Base-by-base conservation (phyloP, 2,888 invertebrate genomes). In the Machimus rusticus region DNA sequence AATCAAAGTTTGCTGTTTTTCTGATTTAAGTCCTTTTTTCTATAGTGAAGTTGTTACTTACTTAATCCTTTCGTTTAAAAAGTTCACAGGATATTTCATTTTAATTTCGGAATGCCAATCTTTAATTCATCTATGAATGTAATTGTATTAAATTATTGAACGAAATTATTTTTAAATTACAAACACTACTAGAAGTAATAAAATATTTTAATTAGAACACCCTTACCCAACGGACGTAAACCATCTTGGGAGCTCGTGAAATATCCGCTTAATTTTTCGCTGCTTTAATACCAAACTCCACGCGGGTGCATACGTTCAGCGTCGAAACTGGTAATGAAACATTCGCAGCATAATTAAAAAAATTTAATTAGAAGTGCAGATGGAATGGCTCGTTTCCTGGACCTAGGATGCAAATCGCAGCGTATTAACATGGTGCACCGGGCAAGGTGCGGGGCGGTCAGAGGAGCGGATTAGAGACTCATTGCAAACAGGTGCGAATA, bases 321-420 rank as follows among this genome's bases (percentile, higher is more conserved):
- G 57, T 37, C n/a, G 39, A 66, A 66, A 57, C 57, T 57, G n/a
- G 57, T 57, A 66, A 82, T 82, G 66, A 82, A 82, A 37, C 82
- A 82, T 82, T 82, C 57, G 82, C 82, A 57, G 82, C 51, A 82
- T 82, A 82, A 82, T 82, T 82, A 82, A 82, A 82, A 79, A 82
- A 8, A 66, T 82, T 82, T 82, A 82, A 82, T 82, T 82, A 82
- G 57, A 82, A 57, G 66, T 82, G 82, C 66, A 66, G 82, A 82
- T 82, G 82, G 39, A 82, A 57, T 57, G 82, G 51, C 82, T 37
- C 37, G 23, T 19, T 66, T 19, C 23, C 66, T 31, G 82, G 57
- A 57, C 57, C 34, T 82, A 34, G 34, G 34, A 57, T 66, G 66
- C 82, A 82, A 82, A 82, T 82, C 82, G 66, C 37, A 82, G 55